Conservation (phyloP, 2,888 invertebrate species). For the Drosophila sordidapex region DNA sequence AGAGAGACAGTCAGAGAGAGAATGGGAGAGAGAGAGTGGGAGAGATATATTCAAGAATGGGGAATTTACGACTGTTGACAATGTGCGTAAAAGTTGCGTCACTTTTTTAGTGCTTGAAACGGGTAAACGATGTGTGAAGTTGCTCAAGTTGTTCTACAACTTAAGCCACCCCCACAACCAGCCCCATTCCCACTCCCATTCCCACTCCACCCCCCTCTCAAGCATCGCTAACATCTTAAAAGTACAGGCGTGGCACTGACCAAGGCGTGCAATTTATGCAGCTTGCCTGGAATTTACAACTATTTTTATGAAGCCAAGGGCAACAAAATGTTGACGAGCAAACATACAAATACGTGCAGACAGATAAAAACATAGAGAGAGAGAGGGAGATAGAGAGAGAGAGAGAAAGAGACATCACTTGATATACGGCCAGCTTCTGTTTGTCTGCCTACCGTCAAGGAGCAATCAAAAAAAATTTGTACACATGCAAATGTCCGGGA, state of each 20-base stretch:
- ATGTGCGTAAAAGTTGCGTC: constrained; percentile 74
- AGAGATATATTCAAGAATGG: constrained; percentile 9
- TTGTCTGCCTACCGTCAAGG: constrained; percentile 44
- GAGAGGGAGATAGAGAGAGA: not conserved
- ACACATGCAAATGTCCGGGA: constrained; percentile 69
- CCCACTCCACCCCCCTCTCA: not conserved
- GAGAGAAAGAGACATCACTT: not conserved
- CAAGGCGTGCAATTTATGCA: constrained; percentile 67
- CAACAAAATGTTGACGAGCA: constrained; percentile 55
- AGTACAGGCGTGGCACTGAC: constrained; percentile 13
- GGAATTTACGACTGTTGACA: constrained; percentile 76
- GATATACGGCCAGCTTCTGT: constrained; percentile 9
- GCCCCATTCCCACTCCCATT: no score
- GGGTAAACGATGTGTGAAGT: constrained; percentile 71
- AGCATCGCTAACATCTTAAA: not conserved
- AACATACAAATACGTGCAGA: constrained; percentile 44
- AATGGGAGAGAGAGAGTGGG: no score
- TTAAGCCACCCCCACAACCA: not conserved
- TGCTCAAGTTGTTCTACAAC: constrained; percentile 32
- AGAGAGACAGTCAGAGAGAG: not conserved
- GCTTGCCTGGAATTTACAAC: constrained; percentile 72
- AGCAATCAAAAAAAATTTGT: constrained; percentile 59
- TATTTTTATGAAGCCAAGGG: constrained; percentile 78
- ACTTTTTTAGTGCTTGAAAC: constrained; percentile 58
- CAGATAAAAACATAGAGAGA: constrained; percentile 2